Evolutionary conservation across 1,140 invertebrate species (phyloP), one percentile per base, ranked within the genome.

Genomic region (Euwallacea similis): DNA sequence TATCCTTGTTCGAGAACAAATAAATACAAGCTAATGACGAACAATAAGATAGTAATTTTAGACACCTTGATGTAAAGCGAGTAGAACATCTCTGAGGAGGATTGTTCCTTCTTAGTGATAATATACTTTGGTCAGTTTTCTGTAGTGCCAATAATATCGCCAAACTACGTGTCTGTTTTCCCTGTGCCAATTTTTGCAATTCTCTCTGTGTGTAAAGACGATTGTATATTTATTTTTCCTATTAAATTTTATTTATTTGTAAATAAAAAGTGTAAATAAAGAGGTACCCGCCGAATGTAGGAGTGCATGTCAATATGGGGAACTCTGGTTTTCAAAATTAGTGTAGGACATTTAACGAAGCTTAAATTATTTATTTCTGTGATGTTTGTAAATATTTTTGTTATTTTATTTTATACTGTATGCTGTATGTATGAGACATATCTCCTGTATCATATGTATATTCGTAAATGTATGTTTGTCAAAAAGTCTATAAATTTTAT

Each of bases 281-380:
- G 7, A 13, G 9, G 9, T 9, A 47, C 46, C 46, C 46, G 21
- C 21, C 21, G 21, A 33, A 4, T 33, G 21, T 33, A 33, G 21
- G 21, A 33, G 21, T 33, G 21, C 21, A 33, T 33, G 21, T 47
- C 6, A 2, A 9, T 13, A 47, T 47, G 9, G 46, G 46, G 46
- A 47, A 10, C 46, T 47, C 46, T 10, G 46, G 6, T 10, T 33
- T 33, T 33, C 21, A 33, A 33, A 33, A 33, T 4, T 33, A 47
- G 9, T 6, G n/a, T 47, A 47, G n/a, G 46, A 47, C 9, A 47
- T 47, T 10, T 13, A 13, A 47, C 46, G n/a, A 47, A 47, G 46
- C n/a, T 47, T 47, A 47, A 47, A 47, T 47, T 66, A 66, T 66
- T 66, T 66, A 63, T 66, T 66, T 66, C 64, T 66, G 64, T 66